Evolutionary conservation across 2,113 vertebrate genomes (phyloP).

Genomic region (Opisthocomus hoazin): DNA sequence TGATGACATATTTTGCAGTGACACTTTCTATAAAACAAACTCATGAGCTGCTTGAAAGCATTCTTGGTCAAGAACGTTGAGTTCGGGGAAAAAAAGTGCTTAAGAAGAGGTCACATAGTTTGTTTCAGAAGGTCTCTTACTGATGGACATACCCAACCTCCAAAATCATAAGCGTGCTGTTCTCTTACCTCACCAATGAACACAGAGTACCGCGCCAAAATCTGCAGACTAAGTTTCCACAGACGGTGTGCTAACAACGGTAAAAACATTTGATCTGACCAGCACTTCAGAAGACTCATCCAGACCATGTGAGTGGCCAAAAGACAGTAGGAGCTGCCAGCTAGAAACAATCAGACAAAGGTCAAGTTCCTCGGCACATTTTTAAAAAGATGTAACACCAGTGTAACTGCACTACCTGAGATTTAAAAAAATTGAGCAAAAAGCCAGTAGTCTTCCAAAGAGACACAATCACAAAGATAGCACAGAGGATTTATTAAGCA

Average conservation of each 20-base stretch:
- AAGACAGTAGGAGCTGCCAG: slow-evolving; percentile 80
- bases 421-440: not conserved
- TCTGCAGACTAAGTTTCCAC: slow-evolving; percentile 92
- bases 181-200: slow-evolving; percentile 86
- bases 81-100: not conserved
- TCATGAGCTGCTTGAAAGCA: not conserved
- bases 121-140: not conserved
- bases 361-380: not conserved
- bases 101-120: not conserved
- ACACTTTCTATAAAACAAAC: not conserved
- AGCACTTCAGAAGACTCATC: slow-evolving; percentile 83
- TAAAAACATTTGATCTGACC: slow-evolving; percentile 88
- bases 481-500: not conserved
- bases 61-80: not conserved
- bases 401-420: not conserved
- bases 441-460: not conserved
- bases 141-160: not conserved
- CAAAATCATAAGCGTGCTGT: not conserved
- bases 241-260: slow-evolving; percentile 84
- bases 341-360: slow-evolving; percentile 52
- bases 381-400: not conserved
- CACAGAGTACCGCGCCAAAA: slow-evolving; percentile 84
- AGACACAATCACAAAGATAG: not conserved
- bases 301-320: slow-evolving; percentile 85
- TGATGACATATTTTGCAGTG: not conserved